Conservation (phyloP, 1,140 invertebrate species). For the Caenorhabditis inopinata region DNA sequence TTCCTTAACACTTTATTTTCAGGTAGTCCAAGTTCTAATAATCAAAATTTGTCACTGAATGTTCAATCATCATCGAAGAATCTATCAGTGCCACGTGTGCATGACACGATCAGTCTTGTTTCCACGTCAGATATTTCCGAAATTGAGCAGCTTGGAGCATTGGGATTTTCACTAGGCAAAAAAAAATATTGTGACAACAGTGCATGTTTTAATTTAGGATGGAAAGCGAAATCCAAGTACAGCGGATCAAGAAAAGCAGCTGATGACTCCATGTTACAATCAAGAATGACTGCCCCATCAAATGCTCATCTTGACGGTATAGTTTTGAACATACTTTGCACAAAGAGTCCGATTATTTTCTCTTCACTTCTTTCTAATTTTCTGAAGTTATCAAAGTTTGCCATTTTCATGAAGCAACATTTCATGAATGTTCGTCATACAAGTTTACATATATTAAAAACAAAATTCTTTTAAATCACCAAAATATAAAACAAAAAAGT, state of each 20-base stretch:
- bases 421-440: too few relatives aligned
- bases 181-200: too few relatives aligned
- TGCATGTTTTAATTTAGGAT: neutral
- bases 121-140: conserved; percentile 63
- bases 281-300: conserved; percentile 44
- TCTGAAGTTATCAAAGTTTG: too few relatives aligned
- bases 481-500: too few relatives aligned
- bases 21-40: neutral
- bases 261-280: conserved; percentile 29
- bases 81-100: conserved; percentile 55
- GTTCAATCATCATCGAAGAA: conserved; percentile 4
- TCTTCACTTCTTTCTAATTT: too few relatives aligned
- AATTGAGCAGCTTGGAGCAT: conserved; percentile 58
- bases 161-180: conserved; percentile 62
- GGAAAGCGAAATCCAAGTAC: conserved; percentile 38
- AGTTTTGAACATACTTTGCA: too few relatives aligned
- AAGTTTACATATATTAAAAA: too few relatives aligned
- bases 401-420: too few relatives aligned
- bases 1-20: neutral
- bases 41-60: neutral
- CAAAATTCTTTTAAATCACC: too few relatives aligned
- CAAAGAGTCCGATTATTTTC: too few relatives aligned
- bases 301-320: conserved; percentile 29
- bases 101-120: conserved; percentile 60
- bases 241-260: neutral